These are phyloP conservation scores for Macrophya annulata DNA, from an alignment of 2,888 invertebrate genomes.

Conservation along the genomic window DNA sequence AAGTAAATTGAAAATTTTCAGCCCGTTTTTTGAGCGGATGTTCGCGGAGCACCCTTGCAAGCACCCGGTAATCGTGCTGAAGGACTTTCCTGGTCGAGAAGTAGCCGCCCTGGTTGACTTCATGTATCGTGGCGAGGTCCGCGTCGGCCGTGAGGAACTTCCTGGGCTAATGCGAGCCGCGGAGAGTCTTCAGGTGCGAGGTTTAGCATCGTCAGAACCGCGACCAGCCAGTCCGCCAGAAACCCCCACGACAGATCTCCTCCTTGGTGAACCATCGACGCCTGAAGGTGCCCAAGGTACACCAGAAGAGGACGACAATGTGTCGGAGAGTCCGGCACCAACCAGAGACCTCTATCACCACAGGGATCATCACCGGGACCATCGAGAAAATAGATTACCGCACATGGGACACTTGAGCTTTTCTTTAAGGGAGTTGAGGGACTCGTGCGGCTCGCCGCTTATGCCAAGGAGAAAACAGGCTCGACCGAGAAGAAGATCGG, in stretches of 20 bases:
- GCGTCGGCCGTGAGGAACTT: constrained; percentile 92
- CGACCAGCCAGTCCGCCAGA: constrained; percentile 80
- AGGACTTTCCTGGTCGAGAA: constrained; percentile 94
- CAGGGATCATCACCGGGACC: constrained; percentile 76
- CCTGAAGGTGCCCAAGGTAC: constrained; percentile 78
- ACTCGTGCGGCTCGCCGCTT: constrained; percentile 86
- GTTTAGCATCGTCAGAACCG: constrained; percentile 84
- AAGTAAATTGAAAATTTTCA: constrained; percentile 79
- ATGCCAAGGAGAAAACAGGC: constrained; percentile 93
- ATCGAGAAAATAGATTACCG: constrained; percentile 79
- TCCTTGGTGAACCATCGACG: constrained; percentile 82
- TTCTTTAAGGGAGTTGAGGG: constrained; percentile 76
- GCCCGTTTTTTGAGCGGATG: constrained; percentile 94
- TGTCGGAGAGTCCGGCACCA: constrained; percentile 76
- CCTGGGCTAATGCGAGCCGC: constrained; percentile 93
- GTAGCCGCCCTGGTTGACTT: constrained; percentile 95
- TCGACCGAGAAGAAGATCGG: constrained; percentile 91
- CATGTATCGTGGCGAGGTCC: constrained; percentile 96
- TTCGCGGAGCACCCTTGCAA: constrained; percentile 96
- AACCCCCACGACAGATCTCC: constrained; percentile 77
- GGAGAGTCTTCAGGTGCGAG: constrained; percentile 92
- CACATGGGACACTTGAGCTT: constrained; percentile 77
- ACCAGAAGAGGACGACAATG: constrained; percentile 72
- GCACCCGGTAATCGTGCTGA: constrained; percentile 95
- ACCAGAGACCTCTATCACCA: constrained; percentile 80